Percentiles rank a stretch among this genome's conserved stretches.
These are phyloP conservation scores for Hetaerina americana DNA, from an alignment of 1,140 invertebrate genomes.

Conservation along the genomic window DNA sequence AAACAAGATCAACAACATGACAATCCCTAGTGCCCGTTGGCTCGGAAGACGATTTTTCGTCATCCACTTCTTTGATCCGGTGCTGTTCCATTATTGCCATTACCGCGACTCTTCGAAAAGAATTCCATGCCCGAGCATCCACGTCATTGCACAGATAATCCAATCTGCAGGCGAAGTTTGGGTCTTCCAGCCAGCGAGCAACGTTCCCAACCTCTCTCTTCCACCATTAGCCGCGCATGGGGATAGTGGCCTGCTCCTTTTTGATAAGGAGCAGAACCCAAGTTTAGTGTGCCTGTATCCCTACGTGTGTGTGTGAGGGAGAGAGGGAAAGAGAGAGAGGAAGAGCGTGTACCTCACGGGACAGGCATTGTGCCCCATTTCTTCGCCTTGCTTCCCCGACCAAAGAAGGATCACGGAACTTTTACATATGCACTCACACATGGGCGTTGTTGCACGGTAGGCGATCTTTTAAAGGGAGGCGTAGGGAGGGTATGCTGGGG, in stretches of 20 bases:
- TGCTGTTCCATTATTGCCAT: not conserved
- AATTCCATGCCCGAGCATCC: not conserved
- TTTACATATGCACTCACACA: no score
- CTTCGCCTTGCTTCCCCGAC: not conserved
- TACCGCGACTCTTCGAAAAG: not conserved
- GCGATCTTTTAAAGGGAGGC: no score
- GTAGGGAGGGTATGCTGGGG: no score
- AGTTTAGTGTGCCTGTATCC: no score
- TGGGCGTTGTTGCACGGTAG: no score
- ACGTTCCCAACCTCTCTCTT: no score
- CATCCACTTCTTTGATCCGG: not conserved
- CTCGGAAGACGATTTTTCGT: not conserved
- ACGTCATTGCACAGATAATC: not conserved
- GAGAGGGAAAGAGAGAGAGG: no score
- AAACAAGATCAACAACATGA: not conserved
- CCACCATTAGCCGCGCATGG: no score
- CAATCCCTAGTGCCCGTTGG: not conserved
- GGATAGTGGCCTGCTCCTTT: no score
- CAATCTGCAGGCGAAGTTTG: not conserved
- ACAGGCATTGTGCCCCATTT: not conserved
- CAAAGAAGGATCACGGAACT: not conserved
- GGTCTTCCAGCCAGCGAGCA: not conserved
- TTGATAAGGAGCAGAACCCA: not conserved
- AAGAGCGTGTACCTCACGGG: not conserved
- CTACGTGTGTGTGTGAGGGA: no score